Conservation (phyloP, 2,888 invertebrate genomes). For the Omphaloscelis lunosa region DNA sequence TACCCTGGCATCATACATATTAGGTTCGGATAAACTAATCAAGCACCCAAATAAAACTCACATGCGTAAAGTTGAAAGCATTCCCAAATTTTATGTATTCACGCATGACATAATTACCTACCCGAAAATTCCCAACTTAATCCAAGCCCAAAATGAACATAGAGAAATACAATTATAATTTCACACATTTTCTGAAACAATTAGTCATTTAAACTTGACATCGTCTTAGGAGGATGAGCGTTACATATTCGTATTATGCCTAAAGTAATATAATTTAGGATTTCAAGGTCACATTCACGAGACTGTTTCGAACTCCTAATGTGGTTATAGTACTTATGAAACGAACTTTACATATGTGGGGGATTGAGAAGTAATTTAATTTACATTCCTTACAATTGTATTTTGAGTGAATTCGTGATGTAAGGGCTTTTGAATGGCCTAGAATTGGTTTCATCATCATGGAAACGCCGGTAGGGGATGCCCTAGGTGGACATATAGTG, state of each 20-base stretch:
- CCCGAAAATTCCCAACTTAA: background rate
- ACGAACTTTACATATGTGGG: conserved; percentile 24
- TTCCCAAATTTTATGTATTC: background rate
- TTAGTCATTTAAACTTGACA: conserved; percentile 42
- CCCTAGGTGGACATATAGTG: no score
- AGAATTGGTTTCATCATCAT: background rate
- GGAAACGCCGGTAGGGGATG: no score
- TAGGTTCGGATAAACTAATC: background rate
- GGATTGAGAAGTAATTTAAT: conserved; percentile 40
- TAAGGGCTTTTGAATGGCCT: background rate
- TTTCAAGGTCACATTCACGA: conserved; percentile 32
- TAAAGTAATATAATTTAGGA: conserved; percentile 35
- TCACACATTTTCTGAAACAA: conserved; percentile 42
- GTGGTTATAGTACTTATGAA: conserved; percentile 34
- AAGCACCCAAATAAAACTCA: background rate
- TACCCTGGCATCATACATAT: no score
- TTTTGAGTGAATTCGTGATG: conserved; percentile 17
- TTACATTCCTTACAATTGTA: conserved; percentile 19
- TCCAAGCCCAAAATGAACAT: conserved; percentile 7
- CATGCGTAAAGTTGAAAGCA: background rate
- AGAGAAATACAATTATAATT: conserved; percentile 43
- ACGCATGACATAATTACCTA: background rate
- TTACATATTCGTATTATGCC: conserved; percentile 8
- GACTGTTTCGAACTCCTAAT: conserved; percentile 36
- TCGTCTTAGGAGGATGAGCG: conserved; percentile 19